phyloP scores from a whole-genome alignment of 35 echinoderm and acorn worm species.

The Heliocidaris tuberculata region DNA sequence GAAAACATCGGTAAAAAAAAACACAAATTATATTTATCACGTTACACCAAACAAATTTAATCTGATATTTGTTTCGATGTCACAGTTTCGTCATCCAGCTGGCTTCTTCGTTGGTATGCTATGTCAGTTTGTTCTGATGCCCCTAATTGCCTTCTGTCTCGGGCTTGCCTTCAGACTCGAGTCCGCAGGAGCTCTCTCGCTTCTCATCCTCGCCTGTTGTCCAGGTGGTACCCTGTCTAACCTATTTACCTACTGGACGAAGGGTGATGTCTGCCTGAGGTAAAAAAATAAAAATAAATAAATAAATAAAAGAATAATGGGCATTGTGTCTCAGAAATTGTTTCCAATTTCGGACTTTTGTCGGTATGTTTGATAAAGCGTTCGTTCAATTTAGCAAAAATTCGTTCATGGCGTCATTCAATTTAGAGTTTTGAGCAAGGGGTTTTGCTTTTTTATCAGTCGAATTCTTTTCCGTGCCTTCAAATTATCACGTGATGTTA shows the following conservation, averaged over 20 bases:
- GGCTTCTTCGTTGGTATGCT: conserved; percentile 44
- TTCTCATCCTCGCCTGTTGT: conserved; percentile 52
- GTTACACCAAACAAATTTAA: neutral
- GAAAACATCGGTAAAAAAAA: no score
- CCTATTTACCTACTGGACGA: conserved; percentile 55
- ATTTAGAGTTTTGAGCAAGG: no score
- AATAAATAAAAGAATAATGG: no score
- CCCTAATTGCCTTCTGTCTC: conserved; percentile 43
- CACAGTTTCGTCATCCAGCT: conserved; percentile 36
- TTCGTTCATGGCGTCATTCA: no score
- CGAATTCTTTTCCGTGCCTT: no score
- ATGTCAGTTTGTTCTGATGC: conserved; percentile 57
- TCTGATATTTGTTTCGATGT: neutral
- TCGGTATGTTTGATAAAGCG: no score
- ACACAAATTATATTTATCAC: neutral
- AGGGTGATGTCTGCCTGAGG: conserved; percentile 61
- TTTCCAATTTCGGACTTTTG: no score
- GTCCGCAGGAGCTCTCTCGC: conserved; percentile 5
- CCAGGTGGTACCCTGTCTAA: conserved; percentile 51
- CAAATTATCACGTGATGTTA: no score
- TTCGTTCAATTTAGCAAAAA: no score
- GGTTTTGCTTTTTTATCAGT: no score
- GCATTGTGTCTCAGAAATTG: no score
- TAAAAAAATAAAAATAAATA: neutral
- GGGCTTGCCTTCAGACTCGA: conserved; percentile 31